phyloP scores from a whole-genome alignment of 2,888 invertebrate genomes.

The Ctena decussata region DNA sequence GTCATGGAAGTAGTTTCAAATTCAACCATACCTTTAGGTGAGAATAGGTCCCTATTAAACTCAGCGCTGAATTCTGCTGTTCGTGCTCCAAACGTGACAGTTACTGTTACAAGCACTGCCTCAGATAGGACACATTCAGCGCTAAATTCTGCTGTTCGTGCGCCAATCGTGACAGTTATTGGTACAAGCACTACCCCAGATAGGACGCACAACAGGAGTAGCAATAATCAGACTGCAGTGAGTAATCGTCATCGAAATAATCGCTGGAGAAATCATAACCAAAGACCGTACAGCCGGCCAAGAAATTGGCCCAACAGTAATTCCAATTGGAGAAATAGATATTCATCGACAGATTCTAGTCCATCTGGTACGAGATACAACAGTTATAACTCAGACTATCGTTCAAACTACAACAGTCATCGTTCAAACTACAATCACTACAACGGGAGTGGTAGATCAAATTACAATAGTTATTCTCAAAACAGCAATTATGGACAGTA shows the following conservation, averaged over 20 bases:
- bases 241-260: not conserved
- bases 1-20: not conserved
- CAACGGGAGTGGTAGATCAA: too few species aligned
- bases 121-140: too few species aligned
- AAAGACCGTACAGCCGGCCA: not conserved
- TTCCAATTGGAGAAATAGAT: not conserved
- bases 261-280: not conserved
- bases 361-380: not conserved
- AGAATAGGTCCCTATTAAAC: slow-evolving; percentile 21
- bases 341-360: not conserved
- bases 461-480: not conserved
- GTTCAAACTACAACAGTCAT: not conserved
- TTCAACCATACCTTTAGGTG: slow-evolving; percentile 8
- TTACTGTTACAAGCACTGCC: too few species aligned
- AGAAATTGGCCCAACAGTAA: not conserved
- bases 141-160: too few species aligned
- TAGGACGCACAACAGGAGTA: not conserved
- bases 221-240: not conserved
- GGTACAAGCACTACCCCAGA: not conserved
- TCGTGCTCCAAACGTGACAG: too few species aligned
- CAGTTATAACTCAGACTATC: not conserved
- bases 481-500: not conserved
- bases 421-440: not conserved
- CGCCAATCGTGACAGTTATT: not conserved
- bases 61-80: not conserved